Conservation (phyloP, 2,113 vertebrate genomes). For the Clarias macrocephalus region DNA sequence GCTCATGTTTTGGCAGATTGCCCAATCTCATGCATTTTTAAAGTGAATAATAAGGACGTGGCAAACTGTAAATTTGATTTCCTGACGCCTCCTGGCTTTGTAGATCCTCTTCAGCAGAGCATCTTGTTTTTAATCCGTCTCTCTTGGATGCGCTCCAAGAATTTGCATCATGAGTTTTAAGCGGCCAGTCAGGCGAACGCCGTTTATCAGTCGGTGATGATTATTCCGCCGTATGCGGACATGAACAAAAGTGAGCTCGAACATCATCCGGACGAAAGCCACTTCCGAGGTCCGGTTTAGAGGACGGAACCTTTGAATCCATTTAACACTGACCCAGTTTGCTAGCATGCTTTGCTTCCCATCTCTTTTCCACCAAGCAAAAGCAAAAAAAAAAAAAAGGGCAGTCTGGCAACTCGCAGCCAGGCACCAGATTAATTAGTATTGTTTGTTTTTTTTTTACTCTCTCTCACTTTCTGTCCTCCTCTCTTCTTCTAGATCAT, state of each 20-base stretch:
- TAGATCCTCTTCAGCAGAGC: conserved; percentile 53
- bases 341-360: conserved; percentile 25
- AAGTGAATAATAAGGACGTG: conserved; percentile 51
- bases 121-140: conserved; percentile 58
- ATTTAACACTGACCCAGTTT: conserved; percentile 39
- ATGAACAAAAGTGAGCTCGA: background rate
- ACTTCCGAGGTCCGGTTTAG: background rate
- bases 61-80: conserved; percentile 64
- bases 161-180: background rate
- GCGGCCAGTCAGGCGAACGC: background rate
- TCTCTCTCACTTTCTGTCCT: conserved; percentile 7
- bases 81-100: conserved; percentile 59
- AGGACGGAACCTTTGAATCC: conserved; percentile 31
- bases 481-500: conserved; percentile 23
- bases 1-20: conserved; percentile 30
- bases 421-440: conserved; percentile 26
- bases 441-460: conserved; percentile 25
- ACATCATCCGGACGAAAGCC: background rate
- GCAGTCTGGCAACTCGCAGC: conserved; percentile 14
- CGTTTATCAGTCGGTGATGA: background rate
- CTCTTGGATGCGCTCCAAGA: conserved; percentile 66
- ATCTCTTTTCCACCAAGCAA: conserved; percentile 40
- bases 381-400: background rate
- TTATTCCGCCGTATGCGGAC: background rate
- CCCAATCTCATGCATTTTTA: conserved; percentile 53